Evolutionary conservation across 2,797 vertebrate genomes (phyloP).

Genomic region (Miichthys miiuy): DNA sequence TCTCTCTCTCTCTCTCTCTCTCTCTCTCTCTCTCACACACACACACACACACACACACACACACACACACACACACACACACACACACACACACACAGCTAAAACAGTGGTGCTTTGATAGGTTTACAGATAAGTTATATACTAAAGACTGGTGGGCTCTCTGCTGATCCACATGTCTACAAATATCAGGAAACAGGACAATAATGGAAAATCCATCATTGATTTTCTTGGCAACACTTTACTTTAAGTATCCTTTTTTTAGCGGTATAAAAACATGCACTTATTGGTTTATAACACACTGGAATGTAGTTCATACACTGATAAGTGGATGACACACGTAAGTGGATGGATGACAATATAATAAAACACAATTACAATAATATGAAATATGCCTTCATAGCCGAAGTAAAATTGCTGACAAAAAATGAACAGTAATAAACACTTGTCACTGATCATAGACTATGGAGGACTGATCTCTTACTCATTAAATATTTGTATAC

Average conservation of each 20-base stretch:
- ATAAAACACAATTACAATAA: neutral
- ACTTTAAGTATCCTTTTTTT: neutral
- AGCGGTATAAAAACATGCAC: neutral
- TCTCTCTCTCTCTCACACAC: too few relatives aligned
- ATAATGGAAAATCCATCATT: neutral
- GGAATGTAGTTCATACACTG: neutral
- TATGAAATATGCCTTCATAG: neutral
- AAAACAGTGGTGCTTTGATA: conserved; percentile 28
- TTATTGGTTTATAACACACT: neutral
- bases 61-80: neutral
- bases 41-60: neutral
- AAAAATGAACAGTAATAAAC: neutral
- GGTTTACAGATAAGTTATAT: conserved; percentile 23
- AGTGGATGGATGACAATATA: neutral
- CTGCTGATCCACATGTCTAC: conserved; percentile 22
- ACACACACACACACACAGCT: neutral
- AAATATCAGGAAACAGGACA: conserved; percentile 20
- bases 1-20: too few relatives aligned
- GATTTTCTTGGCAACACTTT: neutral
- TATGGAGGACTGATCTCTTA: too few relatives aligned
- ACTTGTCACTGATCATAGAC: neutral
- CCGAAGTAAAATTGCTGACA: neutral
- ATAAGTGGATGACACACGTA: too few relatives aligned
- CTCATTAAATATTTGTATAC: neutral
- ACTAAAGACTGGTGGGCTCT: conserved; percentile 5